Conservation (phyloP, 2,888 invertebrate genomes). For the Herminia tarsipennalis region DNA sequence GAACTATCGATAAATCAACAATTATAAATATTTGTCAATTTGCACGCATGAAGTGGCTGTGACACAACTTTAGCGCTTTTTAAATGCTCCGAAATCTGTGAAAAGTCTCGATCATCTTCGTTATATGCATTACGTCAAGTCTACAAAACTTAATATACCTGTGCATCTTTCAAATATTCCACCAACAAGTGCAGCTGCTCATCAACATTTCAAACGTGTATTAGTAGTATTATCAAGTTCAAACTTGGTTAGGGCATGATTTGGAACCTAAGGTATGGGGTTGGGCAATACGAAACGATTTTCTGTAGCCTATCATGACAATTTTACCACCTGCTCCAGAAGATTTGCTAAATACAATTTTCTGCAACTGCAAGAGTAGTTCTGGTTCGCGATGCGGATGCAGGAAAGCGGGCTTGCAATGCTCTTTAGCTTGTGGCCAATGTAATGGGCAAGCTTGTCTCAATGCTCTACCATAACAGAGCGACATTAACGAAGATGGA, state of each 20-base stretch:
- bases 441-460: no score
- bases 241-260: conserved; percentile 44
- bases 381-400: conserved; percentile 17
- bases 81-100: conserved; percentile 47
- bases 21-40: no score
- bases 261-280: conserved; percentile 44
- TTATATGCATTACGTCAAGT: no score
- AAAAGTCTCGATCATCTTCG: no score
- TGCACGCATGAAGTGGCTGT: no score
- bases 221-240: conserved; percentile 42
- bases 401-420: conserved; percentile 32
- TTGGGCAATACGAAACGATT: conserved; percentile 43
- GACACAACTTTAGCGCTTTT: conserved; percentile 26
- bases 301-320: conserved; percentile 53
- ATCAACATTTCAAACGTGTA: no score
- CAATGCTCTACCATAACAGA: no score
- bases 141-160: no score
- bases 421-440: conserved; percentile 30
- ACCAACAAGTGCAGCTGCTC: no score
- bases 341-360: conserved; percentile 35
- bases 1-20: not conserved
- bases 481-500: no score
- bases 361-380: conserved; percentile 25
- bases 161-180: no score
- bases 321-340: conserved; percentile 29